These are phyloP conservation scores for Eretmocerus hayati DNA, from an alignment of 2,888 invertebrate species.

Conservation along the genomic window DNA sequence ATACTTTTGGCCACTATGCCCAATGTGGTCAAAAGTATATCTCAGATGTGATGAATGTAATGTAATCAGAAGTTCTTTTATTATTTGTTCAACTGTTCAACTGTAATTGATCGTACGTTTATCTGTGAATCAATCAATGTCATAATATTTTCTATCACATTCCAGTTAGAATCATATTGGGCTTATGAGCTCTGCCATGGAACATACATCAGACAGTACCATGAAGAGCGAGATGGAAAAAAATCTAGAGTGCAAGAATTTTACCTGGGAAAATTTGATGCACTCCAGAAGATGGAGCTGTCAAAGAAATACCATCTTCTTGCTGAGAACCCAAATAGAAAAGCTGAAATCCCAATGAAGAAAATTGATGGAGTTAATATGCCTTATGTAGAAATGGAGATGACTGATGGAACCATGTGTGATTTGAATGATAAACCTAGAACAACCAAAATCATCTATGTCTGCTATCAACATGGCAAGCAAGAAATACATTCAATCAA, in stretches of 20 bases:
- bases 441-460: slow-evolving; percentile 73
- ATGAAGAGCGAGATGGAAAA: slow-evolving; percentile 89
- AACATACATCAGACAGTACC: slow-evolving; percentile 83
- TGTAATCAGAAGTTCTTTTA: neutral
- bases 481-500: slow-evolving; percentile 90
- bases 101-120: too few species aligned
- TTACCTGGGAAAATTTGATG: slow-evolving; percentile 71
- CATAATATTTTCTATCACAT: neutral
- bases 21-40: too few species aligned
- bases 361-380: slow-evolving; percentile 83
- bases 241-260: slow-evolving; percentile 78
- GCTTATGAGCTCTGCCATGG: slow-evolving; percentile 96
- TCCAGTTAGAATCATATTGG: slow-evolving; percentile 81
- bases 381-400: slow-evolving; percentile 81
- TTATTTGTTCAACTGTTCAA: neutral
- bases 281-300: slow-evolving; percentile 56
- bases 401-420: slow-evolving; percentile 85
- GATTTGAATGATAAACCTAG: slow-evolving; percentile 84
- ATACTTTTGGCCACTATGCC: too few species aligned
- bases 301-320: slow-evolving; percentile 51
- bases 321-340: slow-evolving; percentile 53
- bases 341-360: slow-evolving; percentile 49
- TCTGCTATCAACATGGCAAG: slow-evolving; percentile 81
- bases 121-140: too few species aligned
- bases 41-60: neutral